Conservation (phyloP, 92 coral and sea anemone species). For the Epizoanthus fatuus region DNA sequence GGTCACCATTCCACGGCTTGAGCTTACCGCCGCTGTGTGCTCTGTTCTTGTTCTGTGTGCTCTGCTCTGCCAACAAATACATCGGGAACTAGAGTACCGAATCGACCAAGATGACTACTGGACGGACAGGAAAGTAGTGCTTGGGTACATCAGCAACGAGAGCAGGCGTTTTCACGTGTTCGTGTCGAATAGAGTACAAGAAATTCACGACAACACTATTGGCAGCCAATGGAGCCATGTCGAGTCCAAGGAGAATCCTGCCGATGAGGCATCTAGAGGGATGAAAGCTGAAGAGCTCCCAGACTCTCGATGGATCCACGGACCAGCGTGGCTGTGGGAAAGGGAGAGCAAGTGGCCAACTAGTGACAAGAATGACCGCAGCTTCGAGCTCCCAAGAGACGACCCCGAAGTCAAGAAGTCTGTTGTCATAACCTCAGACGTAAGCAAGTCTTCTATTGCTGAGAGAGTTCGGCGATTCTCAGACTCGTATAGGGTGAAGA, state of each 20-base stretch:
- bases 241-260: conserved; percentile 26
- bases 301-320: conserved; percentile 36
- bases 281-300: conserved; percentile 33
- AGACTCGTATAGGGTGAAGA: conserved; percentile 22
- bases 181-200: conserved; percentile 43
- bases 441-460: background rate
- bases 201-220: conserved; percentile 29
- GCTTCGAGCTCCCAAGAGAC: background rate
- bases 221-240: conserved; percentile 46
- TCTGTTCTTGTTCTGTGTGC: background rate
- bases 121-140: conserved; percentile 46
- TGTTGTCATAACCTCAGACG: background rate
- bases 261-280: conserved; percentile 41
- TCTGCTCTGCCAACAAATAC: background rate
- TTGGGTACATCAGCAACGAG: conserved; percentile 40
- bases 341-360: conserved; percentile 22
- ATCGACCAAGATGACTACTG: conserved; percentile 23
- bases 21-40: conserved; percentile 15
- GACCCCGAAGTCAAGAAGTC: conserved; percentile 52
- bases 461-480: conserved; percentile 28
- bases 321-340: conserved; percentile 49
- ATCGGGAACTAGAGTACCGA: background rate
- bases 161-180: conserved; percentile 53
- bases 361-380: background rate
- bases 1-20: conserved; percentile 6